Evolutionary conservation across 2,797 vertebrate species (phyloP).

Genomic region (Clarias pachynema): DNA sequence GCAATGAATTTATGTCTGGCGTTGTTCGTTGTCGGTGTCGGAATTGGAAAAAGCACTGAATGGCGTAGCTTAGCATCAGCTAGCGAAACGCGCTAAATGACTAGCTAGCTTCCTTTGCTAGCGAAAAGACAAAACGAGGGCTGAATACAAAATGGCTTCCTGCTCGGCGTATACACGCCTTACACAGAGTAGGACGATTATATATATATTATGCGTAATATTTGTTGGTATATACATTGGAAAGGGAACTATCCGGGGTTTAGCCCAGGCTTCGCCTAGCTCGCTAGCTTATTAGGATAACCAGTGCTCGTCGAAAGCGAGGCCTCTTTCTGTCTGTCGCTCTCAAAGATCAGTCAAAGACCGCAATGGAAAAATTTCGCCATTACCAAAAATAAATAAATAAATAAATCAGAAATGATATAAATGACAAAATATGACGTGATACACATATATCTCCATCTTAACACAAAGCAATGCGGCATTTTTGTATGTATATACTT

Average conservation of each 20-base stretch:
- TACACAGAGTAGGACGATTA: background rate
- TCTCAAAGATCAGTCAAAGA: conserved; percentile 13
- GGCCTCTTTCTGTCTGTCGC: conserved; percentile 28
- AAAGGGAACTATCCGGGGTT: background rate
- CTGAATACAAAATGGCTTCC: conserved; percentile 31
- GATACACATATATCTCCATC: accelerated
- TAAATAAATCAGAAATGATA: too few relatives aligned
- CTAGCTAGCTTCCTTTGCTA: conserved; percentile 14
- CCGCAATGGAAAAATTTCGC: conserved; percentile 31
- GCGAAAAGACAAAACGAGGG: conserved; percentile 24
- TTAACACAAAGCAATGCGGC: background rate
- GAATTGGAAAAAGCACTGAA: conserved; percentile 13
- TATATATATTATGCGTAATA: background rate
- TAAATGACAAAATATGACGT: background rate
- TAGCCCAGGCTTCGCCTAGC: background rate
- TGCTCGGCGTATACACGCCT: background rate
- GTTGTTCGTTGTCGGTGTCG: background rate
- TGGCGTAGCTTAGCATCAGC: conserved; percentile 40
- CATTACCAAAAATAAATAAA: background rate
- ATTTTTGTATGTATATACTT: background rate
- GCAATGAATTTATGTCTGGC: too few relatives aligned
- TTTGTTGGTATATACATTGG: too few relatives aligned
- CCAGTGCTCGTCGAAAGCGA: conserved; percentile 14
- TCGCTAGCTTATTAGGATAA: background rate
- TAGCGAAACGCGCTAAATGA: conserved; percentile 13